These are phyloP conservation scores for Daubentonia madagascariensis DNA, from an alignment of 2,113 vertebrate species.

Conservation along the genomic window DNA sequence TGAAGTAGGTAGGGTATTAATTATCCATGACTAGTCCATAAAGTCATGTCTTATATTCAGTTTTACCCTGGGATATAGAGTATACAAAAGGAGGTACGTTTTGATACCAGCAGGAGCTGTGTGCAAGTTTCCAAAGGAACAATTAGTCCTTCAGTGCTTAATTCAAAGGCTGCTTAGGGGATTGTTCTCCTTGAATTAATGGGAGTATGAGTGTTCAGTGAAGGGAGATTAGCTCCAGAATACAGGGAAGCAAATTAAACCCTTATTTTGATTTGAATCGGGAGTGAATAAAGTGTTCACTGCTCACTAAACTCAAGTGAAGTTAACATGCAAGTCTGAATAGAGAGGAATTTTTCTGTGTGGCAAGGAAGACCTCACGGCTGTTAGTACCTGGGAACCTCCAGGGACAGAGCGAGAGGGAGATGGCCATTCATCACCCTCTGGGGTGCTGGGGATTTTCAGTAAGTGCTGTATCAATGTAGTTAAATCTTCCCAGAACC, in stretches of 20 bases:
- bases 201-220: constrained; percentile 44
- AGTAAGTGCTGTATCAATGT: constrained; percentile 54
- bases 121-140: not conserved
- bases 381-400: not conserved
- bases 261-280: constrained; percentile 64
- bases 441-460: constrained; percentile 61
- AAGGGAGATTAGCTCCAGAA: constrained; percentile 58
- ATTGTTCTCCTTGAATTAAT: constrained; percentile 47
- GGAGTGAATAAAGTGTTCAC: constrained; percentile 38
- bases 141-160: not conserved
- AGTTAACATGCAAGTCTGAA: constrained; percentile 53
- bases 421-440: not conserved
- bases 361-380: not conserved
- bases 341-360: constrained; percentile 35
- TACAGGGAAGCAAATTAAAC: constrained; percentile 53
- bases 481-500: constrained; percentile 70
- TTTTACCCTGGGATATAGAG: not conserved
- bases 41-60: not conserved
- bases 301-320: constrained; percentile 47
- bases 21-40: not conserved
- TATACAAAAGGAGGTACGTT: not conserved
- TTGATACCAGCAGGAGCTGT: not conserved
- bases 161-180: not conserved
- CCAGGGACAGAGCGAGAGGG: not conserved
- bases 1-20: not conserved